Percentiles rank a stretch among this genome's conserved stretches.
These are phyloP conservation scores for Hipparchia sbordonii DNA, from an alignment of 2,888 invertebrate genomes.

Conservation along the genomic window DNA sequence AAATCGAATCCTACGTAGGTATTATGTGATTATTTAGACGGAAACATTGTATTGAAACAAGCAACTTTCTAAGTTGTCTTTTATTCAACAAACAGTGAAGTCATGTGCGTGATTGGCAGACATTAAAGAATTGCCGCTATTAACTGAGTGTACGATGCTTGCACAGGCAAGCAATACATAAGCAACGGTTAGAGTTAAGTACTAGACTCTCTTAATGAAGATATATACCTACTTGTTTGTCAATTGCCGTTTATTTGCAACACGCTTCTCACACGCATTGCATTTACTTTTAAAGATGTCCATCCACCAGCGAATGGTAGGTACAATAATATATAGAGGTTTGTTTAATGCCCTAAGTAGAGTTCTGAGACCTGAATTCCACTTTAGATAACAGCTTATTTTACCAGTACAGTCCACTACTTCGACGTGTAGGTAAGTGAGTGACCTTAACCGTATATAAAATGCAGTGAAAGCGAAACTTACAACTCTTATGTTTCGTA, in stretches of 20 bases:
- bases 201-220: conserved; percentile 11
- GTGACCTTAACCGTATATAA: too few species aligned
- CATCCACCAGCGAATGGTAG: neutral
- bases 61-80: conserved; percentile 24
- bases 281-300: conserved; percentile 2
- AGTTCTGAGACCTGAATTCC: neutral
- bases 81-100: conserved; percentile 22
- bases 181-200: conserved; percentile 9
- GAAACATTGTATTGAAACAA: conserved; percentile 10
- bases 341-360: neutral
- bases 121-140: conserved; percentile 20
- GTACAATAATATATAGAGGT: too few species aligned
- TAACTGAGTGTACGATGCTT: conserved; percentile 17
- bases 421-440: neutral
- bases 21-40: neutral
- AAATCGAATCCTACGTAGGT: neutral
- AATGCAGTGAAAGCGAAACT: too few species aligned
- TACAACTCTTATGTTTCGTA: too few species aligned
- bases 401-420: neutral
- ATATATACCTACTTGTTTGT: conserved; percentile 1
- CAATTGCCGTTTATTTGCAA: conserved; percentile 13
- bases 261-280: conserved; percentile 16
- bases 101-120: conserved; percentile 38
- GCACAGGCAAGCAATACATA: conserved; percentile 15
- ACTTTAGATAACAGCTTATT: neutral